A percentile compares a stretch with the other conserved stretches of the same genome.
Conservation (phyloP, 2,113 vertebrate genomes). For the Oceanodroma tethys region DNA sequence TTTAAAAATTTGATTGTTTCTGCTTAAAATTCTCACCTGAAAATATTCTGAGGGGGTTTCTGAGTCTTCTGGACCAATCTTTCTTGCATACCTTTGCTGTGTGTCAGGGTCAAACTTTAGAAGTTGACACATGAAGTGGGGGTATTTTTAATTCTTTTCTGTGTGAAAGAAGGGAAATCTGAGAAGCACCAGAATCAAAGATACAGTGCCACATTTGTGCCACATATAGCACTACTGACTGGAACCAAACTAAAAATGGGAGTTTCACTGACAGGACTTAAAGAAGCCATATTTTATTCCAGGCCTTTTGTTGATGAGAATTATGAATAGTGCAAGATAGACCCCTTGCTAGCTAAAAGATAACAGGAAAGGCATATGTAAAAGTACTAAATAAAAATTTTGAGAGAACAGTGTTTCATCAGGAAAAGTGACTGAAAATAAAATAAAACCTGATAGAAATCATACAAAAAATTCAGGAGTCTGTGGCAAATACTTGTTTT, state of each 20-base stretch:
- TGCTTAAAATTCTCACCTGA: neutral
- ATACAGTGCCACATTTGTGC: neutral
- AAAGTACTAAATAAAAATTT: neutral
- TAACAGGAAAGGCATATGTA: neutral
- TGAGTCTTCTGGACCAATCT: neutral
- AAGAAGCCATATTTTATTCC: neutral
- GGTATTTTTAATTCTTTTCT: neutral
- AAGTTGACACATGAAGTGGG: neutral
- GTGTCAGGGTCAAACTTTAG: neutral
- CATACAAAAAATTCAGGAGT: neutral
- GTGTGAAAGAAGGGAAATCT: neutral
- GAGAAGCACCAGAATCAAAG: neutral
- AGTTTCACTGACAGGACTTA: neutral
- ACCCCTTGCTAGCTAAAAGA: neutral
- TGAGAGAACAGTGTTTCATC: neutral
- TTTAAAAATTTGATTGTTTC: neutral
- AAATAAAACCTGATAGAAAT: neutral
- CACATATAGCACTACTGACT: neutral
- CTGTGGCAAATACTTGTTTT: neutral
- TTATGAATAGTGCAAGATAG: neutral
- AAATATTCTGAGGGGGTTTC: neutral
- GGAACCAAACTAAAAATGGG: neutral
- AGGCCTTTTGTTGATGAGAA: neutral
- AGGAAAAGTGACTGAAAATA: neutral
- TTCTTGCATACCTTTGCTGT: neutral